Evolutionary conservation across 2,888 invertebrate genomes (phyloP), one percentile per base, ranked within the genome.

Genomic region (Notodonta dromedarius): DNA sequence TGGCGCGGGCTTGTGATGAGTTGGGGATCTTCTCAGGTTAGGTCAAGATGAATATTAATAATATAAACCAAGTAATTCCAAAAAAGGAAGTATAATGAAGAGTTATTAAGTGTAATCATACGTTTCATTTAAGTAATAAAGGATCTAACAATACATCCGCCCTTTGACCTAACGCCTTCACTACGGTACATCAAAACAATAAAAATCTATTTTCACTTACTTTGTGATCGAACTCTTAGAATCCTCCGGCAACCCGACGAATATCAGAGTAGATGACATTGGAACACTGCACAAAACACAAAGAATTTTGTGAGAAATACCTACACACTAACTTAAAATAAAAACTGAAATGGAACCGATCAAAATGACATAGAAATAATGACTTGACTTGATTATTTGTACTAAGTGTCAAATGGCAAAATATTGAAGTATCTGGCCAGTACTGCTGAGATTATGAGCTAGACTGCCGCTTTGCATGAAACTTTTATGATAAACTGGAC

Each of bases 251-350:
- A 95, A 78, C 63, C 95, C 95, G 67, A 94, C 93, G 78, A 93
- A 95, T 64, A 95, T 94, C 59, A 94, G 86, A 51, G 95, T 95
- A 57, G 95, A 96, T 82, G 95, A 95, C 95, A 95, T 95, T 77
- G 77, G 86, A 76, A 72, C 68, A 75, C 67, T 66, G 71, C 80
- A 82, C 76, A 62, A 71, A 70, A 73, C 79, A 82, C 78, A 65
- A 60, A 56, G 67, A 66, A 74, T 72, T 73, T 69, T 70, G 73
- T 83, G 79, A 65, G 63, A 73, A 74, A 86, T 82, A 73, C 61
- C 14, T 42, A 63, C 53, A 61, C 59, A 67, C 67, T 76, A 69
- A 62, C 58, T 61, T 61, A 61, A 56, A 60, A 58, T 68, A 73
- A 62, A n/a, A 66, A 67, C 59, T 24, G 60, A 69, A 58, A 50